Conservation (phyloP, 2,888 invertebrate species). For the Andrena minutula region DNA sequence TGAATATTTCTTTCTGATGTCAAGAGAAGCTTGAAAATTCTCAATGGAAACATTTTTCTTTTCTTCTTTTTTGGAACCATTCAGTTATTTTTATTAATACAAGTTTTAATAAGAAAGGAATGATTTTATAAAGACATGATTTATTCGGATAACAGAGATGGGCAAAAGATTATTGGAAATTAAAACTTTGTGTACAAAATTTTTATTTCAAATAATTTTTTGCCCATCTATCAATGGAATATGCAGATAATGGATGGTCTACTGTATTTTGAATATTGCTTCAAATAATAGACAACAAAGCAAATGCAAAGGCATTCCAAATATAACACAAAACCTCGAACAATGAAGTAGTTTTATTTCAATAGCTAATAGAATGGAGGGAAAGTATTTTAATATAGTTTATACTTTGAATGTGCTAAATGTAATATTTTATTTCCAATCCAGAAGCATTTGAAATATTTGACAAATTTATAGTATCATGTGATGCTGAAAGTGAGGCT, state of each 20-base stretch:
- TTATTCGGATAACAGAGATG: not conserved
- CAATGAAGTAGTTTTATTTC: constrained; percentile 7
- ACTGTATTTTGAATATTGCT: not conserved
- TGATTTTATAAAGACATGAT: not conserved
- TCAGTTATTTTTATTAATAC: not conserved
- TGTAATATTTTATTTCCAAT: not conserved
- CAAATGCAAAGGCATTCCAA: not conserved
- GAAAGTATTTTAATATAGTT: not conserved
- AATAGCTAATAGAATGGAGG: not conserved
- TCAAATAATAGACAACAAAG: not conserved
- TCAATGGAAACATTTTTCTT: too few relatives aligned
- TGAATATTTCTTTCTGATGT: too few relatives aligned
- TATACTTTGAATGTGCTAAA: not conserved
- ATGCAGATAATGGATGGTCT: not conserved
- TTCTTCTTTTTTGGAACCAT: too few relatives aligned
- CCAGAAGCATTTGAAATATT: not conserved
- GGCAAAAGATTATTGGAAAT: too few relatives aligned
- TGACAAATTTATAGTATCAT: not conserved
- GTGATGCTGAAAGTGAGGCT: not conserved
- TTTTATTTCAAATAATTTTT: too few relatives aligned
- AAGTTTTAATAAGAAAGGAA: not conserved
- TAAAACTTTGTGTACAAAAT: too few relatives aligned
- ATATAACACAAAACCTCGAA: not conserved
- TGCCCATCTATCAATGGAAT: too few relatives aligned
- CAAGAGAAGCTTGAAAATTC: too few relatives aligned